A percentile compares a stretch with the other conserved stretches of the same genome.
phyloP scores from a whole-genome alignment of 2,797 vertebrate species.

The Sandelia bainsii region DNA sequence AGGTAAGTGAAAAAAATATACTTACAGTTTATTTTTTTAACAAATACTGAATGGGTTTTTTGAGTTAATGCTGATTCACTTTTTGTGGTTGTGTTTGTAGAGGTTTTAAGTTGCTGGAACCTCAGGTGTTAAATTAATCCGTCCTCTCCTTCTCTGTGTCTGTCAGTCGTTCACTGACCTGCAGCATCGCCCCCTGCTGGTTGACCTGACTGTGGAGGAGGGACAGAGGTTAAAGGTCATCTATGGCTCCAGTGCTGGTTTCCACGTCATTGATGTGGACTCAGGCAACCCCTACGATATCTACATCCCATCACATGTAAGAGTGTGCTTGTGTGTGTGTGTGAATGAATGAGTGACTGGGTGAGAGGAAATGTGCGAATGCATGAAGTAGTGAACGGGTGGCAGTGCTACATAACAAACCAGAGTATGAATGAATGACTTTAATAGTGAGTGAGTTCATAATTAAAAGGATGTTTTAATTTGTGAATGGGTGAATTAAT shows the following conservation, averaged over 20 bases:
- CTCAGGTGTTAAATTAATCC: background rate
- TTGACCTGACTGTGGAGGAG: conserved; percentile 98
- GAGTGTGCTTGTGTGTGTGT: background rate
- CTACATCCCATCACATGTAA: conserved; percentile 95
- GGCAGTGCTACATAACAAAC: no score
- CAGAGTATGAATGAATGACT: background rate
- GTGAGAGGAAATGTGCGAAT: no score
- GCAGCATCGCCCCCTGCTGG: conserved; percentile 95
- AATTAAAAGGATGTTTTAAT: no score
- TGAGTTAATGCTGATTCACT: no score
- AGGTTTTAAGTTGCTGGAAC: no score
- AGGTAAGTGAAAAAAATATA: conserved; percentile 87
- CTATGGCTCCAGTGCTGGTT: conserved; percentile 97
- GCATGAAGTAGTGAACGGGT: no score
- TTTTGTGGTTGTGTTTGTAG: no score
- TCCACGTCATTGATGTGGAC: conserved; percentile 98
- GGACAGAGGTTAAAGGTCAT: conserved; percentile 99
- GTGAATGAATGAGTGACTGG: background rate
- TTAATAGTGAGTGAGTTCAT: background rate
- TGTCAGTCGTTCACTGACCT: conserved; percentile 97
- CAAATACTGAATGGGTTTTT: no score
- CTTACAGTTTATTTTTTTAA: no score
- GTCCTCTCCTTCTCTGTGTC: background rate
- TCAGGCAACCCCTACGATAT: conserved; percentile 98
- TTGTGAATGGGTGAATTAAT: background rate